Evolutionary conservation across 2,113 vertebrate genomes (phyloP), one percentile per base, ranked within the genome.

Genomic region (Pelvicachromis taeniatus): DNA sequence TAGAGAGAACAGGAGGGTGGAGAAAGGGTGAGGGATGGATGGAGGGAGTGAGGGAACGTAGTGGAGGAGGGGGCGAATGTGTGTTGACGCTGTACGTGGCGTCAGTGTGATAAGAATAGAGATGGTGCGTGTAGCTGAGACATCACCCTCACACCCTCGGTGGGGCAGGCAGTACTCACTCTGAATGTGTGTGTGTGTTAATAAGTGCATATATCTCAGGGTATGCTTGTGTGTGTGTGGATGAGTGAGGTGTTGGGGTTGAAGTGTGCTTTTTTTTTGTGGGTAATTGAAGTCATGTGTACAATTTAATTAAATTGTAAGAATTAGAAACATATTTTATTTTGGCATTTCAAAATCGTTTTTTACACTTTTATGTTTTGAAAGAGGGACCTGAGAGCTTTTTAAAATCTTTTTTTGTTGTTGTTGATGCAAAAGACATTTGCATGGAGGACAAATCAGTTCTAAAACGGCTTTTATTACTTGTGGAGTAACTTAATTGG

Each of bases 81-180:
- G 95, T 95, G 92, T 94, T 96, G 96, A 96, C 95, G 96, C 94
- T 92, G 95, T 93, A 88, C 91, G 89, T 96, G 96, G 95, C 96
- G 96, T 96, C 96, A 96, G 90, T 87, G 93, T n/a, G 95, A 95
- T 95, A 96, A 96, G 95, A 96, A 96, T 96, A 96, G 96, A 96
- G 96, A 93, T 88, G 87, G 90, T 96, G 95, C 94, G 95, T 94
- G 95, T 95, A 94, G 91, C 94, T 95, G 95, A 96, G 95, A 93
- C 95, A 95, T 95, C 93, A 95, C 91, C 94, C 95, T 95, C 95
- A 95, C 95, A 94, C 94, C 93, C 94, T 94, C 94, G 86, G 83
- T 87, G 83, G 93, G 91, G 88, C 93, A 92, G 88, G 80, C 89
- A 78, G 84, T 26, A 78, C 88, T 89, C 86, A 78, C 84, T 91